Percentiles rank a stretch among this genome's conserved stretches.
These are phyloP conservation scores for Premnoplex brunnescens DNA, from an alignment of 2,797 vertebrate species.

Conservation along the genomic window DNA sequence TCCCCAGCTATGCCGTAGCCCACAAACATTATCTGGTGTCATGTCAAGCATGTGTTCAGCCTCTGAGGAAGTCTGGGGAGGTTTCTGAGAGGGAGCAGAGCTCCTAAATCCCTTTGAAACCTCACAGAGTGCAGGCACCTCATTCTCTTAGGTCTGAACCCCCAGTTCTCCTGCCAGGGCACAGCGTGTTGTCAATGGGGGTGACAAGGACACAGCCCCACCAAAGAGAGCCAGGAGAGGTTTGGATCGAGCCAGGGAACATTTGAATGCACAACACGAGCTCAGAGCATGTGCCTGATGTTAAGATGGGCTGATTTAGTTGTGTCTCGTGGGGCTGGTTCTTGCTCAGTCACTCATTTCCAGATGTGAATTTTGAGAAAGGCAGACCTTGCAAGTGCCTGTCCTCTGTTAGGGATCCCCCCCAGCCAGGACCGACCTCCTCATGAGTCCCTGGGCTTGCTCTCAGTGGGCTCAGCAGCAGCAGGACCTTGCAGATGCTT, in stretches of 20 bases:
- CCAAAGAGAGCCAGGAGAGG: neutral
- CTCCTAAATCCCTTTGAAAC: conserved; percentile 35
- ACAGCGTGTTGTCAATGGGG: neutral
- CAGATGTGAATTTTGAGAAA: conserved; percentile 31
- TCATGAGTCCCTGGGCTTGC: neutral
- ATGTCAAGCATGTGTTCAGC: conserved; percentile 22
- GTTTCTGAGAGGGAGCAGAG: conserved; percentile 2
- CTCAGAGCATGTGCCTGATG: neutral
- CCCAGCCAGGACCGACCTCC: rapidly evolving
- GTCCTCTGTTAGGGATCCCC: neutral
- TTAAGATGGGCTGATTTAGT: conserved; percentile 7
- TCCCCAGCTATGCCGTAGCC: neutral
- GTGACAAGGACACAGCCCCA: neutral
- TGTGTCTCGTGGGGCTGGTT: neutral
- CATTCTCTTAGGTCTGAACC: neutral
- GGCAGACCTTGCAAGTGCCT: neutral
- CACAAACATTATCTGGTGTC: conserved; percentile 55
- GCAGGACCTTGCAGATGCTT: neutral
- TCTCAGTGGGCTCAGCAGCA: neutral
- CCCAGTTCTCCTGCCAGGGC: neutral
- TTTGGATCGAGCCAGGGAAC: neutral
- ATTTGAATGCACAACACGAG: neutral
- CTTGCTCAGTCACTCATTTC: conserved; percentile 13
- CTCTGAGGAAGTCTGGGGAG: neutral
- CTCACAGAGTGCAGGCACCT: neutral